These are phyloP conservation scores for Pachydiplax longipennis DNA, from an alignment of 2,888 invertebrate genomes.

Conservation along the genomic window DNA sequence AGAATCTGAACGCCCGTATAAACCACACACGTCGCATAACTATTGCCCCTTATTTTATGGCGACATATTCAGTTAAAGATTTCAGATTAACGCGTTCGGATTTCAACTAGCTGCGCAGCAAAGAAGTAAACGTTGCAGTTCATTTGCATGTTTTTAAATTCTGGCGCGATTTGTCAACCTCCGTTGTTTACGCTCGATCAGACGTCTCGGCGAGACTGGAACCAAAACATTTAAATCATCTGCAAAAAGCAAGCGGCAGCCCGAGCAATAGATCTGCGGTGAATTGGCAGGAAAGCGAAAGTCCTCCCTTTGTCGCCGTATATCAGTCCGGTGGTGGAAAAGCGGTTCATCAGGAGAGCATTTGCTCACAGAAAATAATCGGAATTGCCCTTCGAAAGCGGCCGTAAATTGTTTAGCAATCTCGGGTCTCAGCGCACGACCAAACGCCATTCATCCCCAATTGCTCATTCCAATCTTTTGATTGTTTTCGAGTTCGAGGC, in stretches of 20 bases:
- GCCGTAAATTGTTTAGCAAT: background rate
- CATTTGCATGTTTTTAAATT: too few relatives aligned
- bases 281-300: background rate
- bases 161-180: too few relatives aligned
- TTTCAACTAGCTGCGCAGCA: too few relatives aligned
- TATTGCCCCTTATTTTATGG: too few relatives aligned
- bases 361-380: background rate
- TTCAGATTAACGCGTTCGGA: too few relatives aligned
- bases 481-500: background rate
- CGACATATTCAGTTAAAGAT: too few relatives aligned
- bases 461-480: background rate
- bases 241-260: background rate
- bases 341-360: background rate
- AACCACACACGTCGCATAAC: too few relatives aligned
- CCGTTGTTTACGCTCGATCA: too few relatives aligned
- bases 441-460: background rate
- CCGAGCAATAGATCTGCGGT: background rate
- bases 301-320: background rate
- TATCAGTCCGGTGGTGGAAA: background rate
- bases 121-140: too few relatives aligned
- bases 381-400: background rate
- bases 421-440: background rate
- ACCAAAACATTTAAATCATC: background rate
- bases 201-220: too few relatives aligned
- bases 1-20: too few relatives aligned